These are phyloP conservation scores for Zaprionus obscuricornis DNA, from an alignment of 2,888 invertebrate genomes.

Conservation along the genomic window DNA sequence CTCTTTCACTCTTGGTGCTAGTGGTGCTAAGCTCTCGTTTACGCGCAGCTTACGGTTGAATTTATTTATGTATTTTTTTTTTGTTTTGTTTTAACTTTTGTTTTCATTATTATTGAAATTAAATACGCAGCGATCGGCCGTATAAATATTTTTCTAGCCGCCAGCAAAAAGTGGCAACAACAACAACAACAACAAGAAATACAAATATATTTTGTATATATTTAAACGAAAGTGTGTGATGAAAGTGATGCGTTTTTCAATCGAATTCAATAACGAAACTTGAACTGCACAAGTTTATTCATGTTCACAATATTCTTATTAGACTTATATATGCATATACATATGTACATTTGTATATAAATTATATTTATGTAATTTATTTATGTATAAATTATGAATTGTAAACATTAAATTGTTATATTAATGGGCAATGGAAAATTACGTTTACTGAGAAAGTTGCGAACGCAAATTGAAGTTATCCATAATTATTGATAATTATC, in stretches of 20 bases:
- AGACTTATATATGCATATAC: neutral
- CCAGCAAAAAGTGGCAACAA: constrained; percentile 34
- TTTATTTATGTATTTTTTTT: constrained; percentile 19
- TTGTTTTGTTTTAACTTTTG: constrained; percentile 66
- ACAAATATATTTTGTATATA: constrained; percentile 15
- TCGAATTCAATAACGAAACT: constrained; percentile 19
- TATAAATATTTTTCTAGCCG: constrained; percentile 61
- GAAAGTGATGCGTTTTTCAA: constrained; percentile 52
- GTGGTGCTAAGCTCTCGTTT: constrained; percentile 3
- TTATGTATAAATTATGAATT: constrained; percentile 13
- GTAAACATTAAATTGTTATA: constrained; percentile 56
- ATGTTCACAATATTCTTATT: neutral
- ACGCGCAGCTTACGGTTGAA: constrained; percentile 42
- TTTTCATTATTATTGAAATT: constrained; percentile 71
- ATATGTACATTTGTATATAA: neutral
- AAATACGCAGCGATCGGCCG: constrained; percentile 31
- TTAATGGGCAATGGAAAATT: constrained; percentile 37
- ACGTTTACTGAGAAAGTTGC: constrained; percentile 60
- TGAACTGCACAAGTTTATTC: constrained; percentile 1
- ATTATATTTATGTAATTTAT: neutral
- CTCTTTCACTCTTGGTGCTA: constrained; percentile 1
- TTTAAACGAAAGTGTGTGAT: constrained; percentile 64
- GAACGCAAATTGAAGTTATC: neutral
- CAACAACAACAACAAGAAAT: constrained; percentile 19
- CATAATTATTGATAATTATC: constrained; percentile 14